Base-by-base conservation (phyloP, 1,140 invertebrate species). In the Drosophila sp. region DNA sequence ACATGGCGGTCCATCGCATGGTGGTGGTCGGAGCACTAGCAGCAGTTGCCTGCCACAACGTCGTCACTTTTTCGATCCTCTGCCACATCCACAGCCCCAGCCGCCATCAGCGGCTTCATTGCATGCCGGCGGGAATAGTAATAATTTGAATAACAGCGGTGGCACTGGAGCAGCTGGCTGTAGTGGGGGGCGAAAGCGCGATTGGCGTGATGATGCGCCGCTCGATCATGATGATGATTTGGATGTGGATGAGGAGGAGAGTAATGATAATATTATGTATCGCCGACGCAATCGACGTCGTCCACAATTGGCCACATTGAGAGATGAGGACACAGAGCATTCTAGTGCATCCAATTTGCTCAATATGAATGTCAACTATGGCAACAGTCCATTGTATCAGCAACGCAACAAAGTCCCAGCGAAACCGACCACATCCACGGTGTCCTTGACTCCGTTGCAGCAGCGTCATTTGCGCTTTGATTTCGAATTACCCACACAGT, bases 371-470 rank as follows among this genome's bases (percentile, higher is more conserved):
- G 78, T 91, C 4, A 91, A 85, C 50, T 85, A 70, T 23, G 82
- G 81, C 62, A 76, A 87, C 17, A 91, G 90, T 61, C 90, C 85
- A 0, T 40, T 85, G 1, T 91, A 90, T 60, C 90, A 91, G 40
- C 90, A 91, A 41, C 83, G 83, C 4, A 91, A 91, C 54, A 91
- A 91, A 47, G 70, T 91, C 7, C 75, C 85, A n/a, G 75, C 90
- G 0, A 91, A 91, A 57, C 77, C 69, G 69, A 90, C 76, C 74
- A 76, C 81, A 54, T 64, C 84, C 50, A 63, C 76, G 32, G 78
- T 76, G 4, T 79, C 72, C n/a, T 58, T 73, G 64, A 82, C 91
- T 0, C 90, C 91, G 3, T 77, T 92, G 6, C 92, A 90, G 58
- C 80, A 76, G 70, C 92, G 66, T 75, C 92, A 68, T 80, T 92